Evolutionary conservation across 2,113 vertebrate genomes (phyloP), one percentile per base, ranked within the genome.

Genomic region (Phycodurus eques): DNA sequence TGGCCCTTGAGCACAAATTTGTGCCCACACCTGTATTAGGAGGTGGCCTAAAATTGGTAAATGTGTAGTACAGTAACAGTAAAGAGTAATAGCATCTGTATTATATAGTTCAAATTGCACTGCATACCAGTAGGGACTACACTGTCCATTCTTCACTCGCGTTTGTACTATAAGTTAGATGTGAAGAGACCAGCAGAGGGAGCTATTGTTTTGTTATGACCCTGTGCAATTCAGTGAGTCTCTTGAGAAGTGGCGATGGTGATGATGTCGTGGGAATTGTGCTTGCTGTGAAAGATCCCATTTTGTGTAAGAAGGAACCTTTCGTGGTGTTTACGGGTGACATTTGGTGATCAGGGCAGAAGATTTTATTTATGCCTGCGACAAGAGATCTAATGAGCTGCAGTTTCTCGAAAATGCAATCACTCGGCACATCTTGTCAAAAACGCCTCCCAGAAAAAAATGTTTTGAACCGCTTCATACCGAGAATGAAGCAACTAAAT

Each of bases 131-230:
- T 66, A 61, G 3, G 15, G 59, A 2, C 11, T 54, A 42, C 6
- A 1, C 27, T n/a, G 31, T 15, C n/a, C 20, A 11, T 68, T 35
- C 10, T 19, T 33, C 9, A 53, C 15, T 31, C 6, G 35, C 35
- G n/a, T 33, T 8, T 42, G 39, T 65, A 43, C 46, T 49, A 4
- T 43, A 39, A 13, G 7, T 8, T 31, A 4, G 35, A 62, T 43
- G 9, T 35, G 15, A 44, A 68, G 4, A 67, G 27, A 39, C 81
- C 87, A 86, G 72, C 70, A 89, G 88, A 85, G 85, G 88, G 88
- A 71, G 87, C 84, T 69, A 53, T 39, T 64, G 80, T 70, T 35
- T 72, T 79, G 61, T 47, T n/a, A 39, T 70, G 5, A 43, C 0
- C 14, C 5, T 64, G 35, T 70, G 51, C 78, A 80, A 74, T 73